Evolutionary conservation across 2,113 vertebrate species (phyloP).

Genomic region (Archocentrus centrarchus): DNA sequence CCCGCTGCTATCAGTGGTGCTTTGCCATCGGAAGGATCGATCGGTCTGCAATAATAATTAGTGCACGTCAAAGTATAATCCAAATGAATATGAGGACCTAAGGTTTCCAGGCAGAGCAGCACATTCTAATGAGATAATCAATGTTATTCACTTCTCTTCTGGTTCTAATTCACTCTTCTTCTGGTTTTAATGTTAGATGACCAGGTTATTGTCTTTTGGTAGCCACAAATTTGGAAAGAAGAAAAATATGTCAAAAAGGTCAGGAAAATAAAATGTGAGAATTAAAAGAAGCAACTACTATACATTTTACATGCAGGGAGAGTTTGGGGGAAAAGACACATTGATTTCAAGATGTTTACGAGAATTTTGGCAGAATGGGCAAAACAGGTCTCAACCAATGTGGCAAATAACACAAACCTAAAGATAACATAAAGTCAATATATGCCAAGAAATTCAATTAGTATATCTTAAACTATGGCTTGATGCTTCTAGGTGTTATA

Average conservation of each 20-base stretch:
- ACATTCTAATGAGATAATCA: neutral
- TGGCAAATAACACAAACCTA: constrained; percentile 64
- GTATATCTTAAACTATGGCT: constrained; percentile 71
- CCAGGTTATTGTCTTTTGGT: neutral
- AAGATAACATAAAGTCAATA: constrained; percentile 68
- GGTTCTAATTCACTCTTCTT: neutral
- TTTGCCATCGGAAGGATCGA: neutral
- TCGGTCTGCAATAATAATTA: neutral
- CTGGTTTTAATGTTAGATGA: neutral
- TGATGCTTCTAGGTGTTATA: constrained; percentile 72
- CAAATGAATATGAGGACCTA: neutral
- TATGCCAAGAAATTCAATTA: constrained; percentile 72
- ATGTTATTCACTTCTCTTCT: neutral
- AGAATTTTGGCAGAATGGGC: neutral
- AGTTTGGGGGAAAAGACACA: neutral
- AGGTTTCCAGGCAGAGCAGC: neutral
- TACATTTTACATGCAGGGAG: neutral
- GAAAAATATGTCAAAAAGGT: neutral
- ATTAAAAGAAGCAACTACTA: neutral
- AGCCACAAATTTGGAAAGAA: neutral
- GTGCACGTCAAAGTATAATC: neutral
- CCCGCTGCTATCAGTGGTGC: neutral
- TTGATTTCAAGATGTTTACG: neutral
- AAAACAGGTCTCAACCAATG: constrained; percentile 43
- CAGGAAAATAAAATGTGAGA: neutral